Evolutionary conservation across 2,797 vertebrate species (phyloP), one percentile per base, ranked within the genome.

Genomic region (Varecia variegata): DNA sequence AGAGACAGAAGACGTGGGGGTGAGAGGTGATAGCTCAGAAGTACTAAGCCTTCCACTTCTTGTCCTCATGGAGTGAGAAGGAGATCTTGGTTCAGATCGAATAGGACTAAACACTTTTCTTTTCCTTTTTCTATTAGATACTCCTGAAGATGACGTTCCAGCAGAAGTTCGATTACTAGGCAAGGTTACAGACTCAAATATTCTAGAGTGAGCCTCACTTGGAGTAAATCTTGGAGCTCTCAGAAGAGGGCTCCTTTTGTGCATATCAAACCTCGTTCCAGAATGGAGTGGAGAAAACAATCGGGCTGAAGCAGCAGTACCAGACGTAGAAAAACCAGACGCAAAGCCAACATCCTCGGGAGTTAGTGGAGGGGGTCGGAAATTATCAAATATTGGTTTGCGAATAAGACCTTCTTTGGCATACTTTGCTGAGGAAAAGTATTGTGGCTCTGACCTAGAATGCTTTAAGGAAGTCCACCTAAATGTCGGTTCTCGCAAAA

Each of bases 361-460:
- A 0, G 99, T 99, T 54, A 99, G 99, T 0, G 99, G 99, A 0
- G 99, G 99, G 90, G 99, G 99, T 62, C 99, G 99, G 98, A 99
- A 99, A 98, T 99, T 99, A 98, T 99, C 99, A 85, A 99, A 99
- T 96, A 99, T 99, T 0, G 99, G 99, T 98, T 99, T 99, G 91
- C 99, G 99, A 90, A 99, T 99, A 65, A 99, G 99, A 94, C 99
- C 99, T 98, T 99, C 99, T 99, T 99, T 99, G 99, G 99, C 99
- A 96, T 99, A 99, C 97, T 99, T 99, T 84, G 99, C 99, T 94
- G 99, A 99, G 89, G 99, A 99, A 98, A 99, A 99, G 98, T 99
- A 99, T 97, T 99, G 99, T 12, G 99, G 99, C 93, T 99, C 99
- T 17, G 99, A 99, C 94, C 99, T 98, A 92, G 99, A 99, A 97